These are phyloP conservation scores for Cecropterus lyciades DNA, from an alignment of 1,140 invertebrate species.

Conservation along the genomic window DNA sequence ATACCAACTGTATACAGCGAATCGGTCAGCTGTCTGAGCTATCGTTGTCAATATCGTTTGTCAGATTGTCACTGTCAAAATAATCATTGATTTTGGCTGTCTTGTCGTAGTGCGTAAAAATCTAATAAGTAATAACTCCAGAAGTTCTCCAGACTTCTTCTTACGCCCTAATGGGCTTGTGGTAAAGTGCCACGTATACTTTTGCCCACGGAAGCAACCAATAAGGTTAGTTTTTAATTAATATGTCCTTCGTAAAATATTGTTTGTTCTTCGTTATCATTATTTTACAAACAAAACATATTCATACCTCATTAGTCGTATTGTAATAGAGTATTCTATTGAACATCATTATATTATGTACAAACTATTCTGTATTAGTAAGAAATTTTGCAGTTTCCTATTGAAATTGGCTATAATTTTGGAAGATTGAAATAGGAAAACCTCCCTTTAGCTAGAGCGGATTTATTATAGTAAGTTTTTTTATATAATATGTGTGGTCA, in stretches of 20 bases:
- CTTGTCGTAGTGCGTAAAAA: conserved; percentile 13
- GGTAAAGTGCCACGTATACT: neutral
- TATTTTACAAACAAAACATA: conserved; percentile 60
- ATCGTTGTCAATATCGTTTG: neutral
- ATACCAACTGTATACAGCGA: too few species aligned
- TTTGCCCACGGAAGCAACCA: neutral
- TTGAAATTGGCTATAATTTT: too few species aligned
- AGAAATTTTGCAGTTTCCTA: too few species aligned
- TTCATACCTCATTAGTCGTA: conserved; percentile 46
- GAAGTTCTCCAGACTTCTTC: neutral
- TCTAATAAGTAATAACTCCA: neutral
- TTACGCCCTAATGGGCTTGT: conserved; percentile 14
- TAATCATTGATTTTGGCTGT: conserved; percentile 9
- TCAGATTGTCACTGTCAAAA: neutral
- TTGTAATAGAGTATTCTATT: conserved; percentile 16
- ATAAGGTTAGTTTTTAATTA: conserved; percentile 47
- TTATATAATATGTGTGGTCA: too few species aligned
- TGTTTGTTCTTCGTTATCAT: conserved; percentile 48
- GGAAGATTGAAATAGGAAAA: too few species aligned
- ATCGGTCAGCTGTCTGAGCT: neutral
- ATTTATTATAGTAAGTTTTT: too few species aligned
- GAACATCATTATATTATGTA: neutral
- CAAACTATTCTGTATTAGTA: neutral
- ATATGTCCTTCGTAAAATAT: conserved; percentile 50
- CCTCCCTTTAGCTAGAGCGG: too few species aligned